Base-by-base conservation (phyloP, 1,140 invertebrate species). In the Centruroides sculpturatus region DNA sequence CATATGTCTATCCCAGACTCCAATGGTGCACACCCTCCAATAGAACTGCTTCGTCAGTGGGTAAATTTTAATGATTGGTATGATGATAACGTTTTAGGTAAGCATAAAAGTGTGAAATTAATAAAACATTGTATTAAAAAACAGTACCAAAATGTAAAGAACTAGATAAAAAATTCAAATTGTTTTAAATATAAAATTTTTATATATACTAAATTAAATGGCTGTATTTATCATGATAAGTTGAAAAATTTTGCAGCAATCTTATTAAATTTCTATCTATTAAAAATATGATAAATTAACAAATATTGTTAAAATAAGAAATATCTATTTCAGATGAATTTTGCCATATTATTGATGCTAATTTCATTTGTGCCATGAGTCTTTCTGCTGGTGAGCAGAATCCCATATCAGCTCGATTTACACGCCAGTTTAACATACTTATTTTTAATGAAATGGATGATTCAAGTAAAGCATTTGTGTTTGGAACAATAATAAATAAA, bases 51-150 rank as follows among this genome's bases (percentile, higher is more conserved):
- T 3, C 79, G 92, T 35, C 86, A 94, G 71, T 90, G 81, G 72
- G 85, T 93, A 64, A 92, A 95, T 73, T 87, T 95, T 75, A 85
- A 87, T 23, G 85, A 93, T 73, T 93, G 92, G 87, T 92, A 91
- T 70, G 92, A 96, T 74, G 78, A 86, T 6, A 86, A 87, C 70
- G 88, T 92, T 66, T 88, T 53, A 6, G 51, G 51, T 53, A 53
- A 23, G 51, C 8, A 5, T 41, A 41, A 41, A 41, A 41, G 23
- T 41, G 41, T 6, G 8, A 41, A 8, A 41, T 41, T 41, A 41
- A 41, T 41, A 41, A 8, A 41, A 41, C 23, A 23, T 23, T 23
- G 23, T 23, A 23, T n/a, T n/a, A n/a, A n/a, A n/a, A n/a, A n/a
- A n/a, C n/a, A n/a, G n/a, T n/a, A 41, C 36, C 7, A 41, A 41